A percentile compares a stretch with the other conserved stretches of the same genome.
These are phyloP conservation scores for Diloba caeruleocephala DNA, from an alignment of 2,888 invertebrate genomes.

Conservation along the genomic window DNA sequence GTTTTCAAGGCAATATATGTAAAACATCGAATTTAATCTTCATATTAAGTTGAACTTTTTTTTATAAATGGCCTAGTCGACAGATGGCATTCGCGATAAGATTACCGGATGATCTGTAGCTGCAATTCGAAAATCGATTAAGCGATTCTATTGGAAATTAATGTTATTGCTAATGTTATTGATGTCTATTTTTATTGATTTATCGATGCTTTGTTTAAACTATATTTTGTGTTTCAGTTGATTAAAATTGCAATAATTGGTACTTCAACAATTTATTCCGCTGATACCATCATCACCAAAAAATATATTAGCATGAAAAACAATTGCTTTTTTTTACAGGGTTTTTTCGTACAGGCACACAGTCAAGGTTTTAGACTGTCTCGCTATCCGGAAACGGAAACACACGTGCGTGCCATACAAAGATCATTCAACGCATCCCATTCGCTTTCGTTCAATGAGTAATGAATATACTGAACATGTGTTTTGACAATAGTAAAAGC, in stretches of 20 bases:
- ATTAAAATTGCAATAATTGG: conserved; percentile 1
- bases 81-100: conserved; percentile 54
- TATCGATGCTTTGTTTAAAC: conserved; percentile 1
- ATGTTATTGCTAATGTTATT: conserved; percentile 35
- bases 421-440: conserved; percentile 47
- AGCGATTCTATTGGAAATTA: conserved; percentile 32
- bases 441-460: conserved; percentile 52
- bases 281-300: conserved; percentile 1
- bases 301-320: conserved; percentile 4
- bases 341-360: conserved; percentile 32
- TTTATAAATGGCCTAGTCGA: conserved; percentile 8
- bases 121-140: conserved; percentile 45
- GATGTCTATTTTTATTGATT: conserved; percentile 10
- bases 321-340: neutral
- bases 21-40: conserved; percentile 33
- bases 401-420: conserved; percentile 56
- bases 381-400: conserved; percentile 55
- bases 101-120: conserved; percentile 48
- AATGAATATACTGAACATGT: conserved; percentile 35
- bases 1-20: conserved; percentile 23
- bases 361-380: conserved; percentile 44
- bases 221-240: neutral
- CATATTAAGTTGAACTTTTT: conserved; percentile 5
- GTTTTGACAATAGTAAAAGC: conserved; percentile 35
- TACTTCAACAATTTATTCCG: conserved; percentile 7